A percentile compares a stretch with the other conserved stretches of the same genome.
Conservation (phyloP, 2,888 invertebrate genomes). For the Tetanocera ferruginea region DNA sequence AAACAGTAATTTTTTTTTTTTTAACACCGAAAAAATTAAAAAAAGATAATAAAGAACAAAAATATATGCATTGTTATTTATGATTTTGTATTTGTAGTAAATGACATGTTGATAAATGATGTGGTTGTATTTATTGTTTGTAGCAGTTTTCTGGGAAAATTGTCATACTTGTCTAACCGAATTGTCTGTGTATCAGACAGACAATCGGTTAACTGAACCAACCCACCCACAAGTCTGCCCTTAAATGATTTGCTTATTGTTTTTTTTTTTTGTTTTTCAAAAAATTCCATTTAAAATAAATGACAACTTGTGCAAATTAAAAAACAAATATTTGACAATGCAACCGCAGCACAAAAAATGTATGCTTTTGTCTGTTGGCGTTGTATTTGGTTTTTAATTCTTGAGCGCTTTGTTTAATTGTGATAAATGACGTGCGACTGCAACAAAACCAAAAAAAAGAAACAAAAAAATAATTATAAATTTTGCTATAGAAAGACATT, state of each 20-base stretch:
- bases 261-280: not conserved
- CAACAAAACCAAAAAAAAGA: not conserved
- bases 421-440: too few species aligned
- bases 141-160: not conserved
- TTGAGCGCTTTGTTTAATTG: too few species aligned
- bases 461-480: not conserved
- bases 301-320: not conserved
- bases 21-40: too few species aligned
- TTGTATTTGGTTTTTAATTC: too few species aligned
- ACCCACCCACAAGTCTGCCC: too few species aligned
- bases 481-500: not conserved
- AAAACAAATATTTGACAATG: not conserved
- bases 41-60: too few species aligned
- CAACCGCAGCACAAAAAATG: too few species aligned
- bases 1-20: too few species aligned
- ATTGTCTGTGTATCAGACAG: too few species aligned
- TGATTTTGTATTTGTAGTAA: not conserved
- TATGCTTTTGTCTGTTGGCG: too few species aligned
- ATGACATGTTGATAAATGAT: constrained; percentile 5
- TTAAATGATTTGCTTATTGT: too few species aligned
- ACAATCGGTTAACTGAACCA: too few species aligned
- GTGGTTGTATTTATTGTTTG: not conserved
- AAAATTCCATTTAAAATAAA: not conserved
- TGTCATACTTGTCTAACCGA: not conserved
- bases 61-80: not conserved